Conservation (phyloP, 1,140 invertebrate genomes). For the Helicoverpa zea region DNA sequence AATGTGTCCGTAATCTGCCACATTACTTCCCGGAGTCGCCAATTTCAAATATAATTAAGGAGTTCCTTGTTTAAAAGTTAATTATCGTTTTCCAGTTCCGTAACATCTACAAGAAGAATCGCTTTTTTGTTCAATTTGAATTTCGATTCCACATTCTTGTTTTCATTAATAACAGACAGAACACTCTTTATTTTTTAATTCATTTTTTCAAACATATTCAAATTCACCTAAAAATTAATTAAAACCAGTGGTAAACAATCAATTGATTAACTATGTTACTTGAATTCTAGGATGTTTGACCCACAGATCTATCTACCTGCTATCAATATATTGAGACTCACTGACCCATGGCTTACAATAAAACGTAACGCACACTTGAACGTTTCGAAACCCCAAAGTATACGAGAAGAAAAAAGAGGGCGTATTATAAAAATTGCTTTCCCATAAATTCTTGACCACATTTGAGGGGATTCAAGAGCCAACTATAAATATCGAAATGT, state of each 20-base stretch:
- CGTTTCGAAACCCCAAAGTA: not conserved
- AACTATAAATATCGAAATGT: slow-evolving; percentile 11
- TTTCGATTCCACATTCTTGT: not conserved
- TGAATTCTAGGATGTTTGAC: too few species aligned
- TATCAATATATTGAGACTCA: too few species aligned
- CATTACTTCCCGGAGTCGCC: not conserved
- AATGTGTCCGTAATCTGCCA: not conserved
- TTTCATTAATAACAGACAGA: too few species aligned
- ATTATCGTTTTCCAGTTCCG: not conserved
- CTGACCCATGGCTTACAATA: too few species aligned
- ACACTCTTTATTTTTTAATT: too few species aligned
- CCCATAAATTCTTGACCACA: slow-evolving; percentile 5
- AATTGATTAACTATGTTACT: too few species aligned
- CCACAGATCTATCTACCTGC: too few species aligned
- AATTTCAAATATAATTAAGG: slow-evolving; percentile 1
- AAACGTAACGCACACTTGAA: too few species aligned
- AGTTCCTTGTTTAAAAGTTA: slow-evolving; percentile 17
- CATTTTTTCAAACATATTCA: not conserved
- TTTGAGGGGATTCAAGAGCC: not conserved
- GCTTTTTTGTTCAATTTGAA: not conserved
- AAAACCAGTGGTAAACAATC: too few species aligned
- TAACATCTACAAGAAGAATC: not conserved
- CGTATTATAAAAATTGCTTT: not conserved
- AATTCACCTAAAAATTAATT: not conserved
- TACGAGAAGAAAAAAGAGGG: not conserved